These are phyloP conservation scores for Drosophila mimica DNA, from an alignment of 2,888 invertebrate species.

Conservation along the genomic window DNA sequence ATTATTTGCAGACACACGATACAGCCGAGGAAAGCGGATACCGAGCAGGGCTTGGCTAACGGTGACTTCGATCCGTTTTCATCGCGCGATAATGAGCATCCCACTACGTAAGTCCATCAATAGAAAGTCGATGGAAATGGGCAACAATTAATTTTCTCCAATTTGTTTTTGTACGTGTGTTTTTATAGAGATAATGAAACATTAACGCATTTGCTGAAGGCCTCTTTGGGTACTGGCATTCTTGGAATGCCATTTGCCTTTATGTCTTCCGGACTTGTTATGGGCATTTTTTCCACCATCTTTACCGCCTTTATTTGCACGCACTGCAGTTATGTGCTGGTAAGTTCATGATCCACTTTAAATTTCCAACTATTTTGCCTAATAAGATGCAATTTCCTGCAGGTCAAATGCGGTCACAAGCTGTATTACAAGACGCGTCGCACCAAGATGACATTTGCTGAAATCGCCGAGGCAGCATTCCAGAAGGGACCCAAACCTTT, in stretches of 20 bases:
- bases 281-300: constrained; percentile 93
- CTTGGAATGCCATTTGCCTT: constrained; percentile 97
- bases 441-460: constrained; percentile 93
- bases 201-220: constrained; percentile 96
- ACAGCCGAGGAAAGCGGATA: constrained; percentile 85
- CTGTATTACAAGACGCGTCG: constrained; percentile 90
- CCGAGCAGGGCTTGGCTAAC: constrained; percentile 86
- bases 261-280: constrained; percentile 92
- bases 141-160: neutral
- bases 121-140: neutral
- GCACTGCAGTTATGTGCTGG: constrained; percentile 96
- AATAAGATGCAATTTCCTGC: constrained; percentile 28
- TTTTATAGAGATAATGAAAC: constrained; percentile 93
- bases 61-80: constrained; percentile 91
- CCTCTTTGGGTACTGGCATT: constrained; percentile 98
- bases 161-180: neutral
- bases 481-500: constrained; percentile 90
- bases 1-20: constrained; percentile 81
- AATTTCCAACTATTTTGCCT: neutral
- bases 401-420: constrained; percentile 94
- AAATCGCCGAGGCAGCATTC: constrained; percentile 93
- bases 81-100: constrained; percentile 89
- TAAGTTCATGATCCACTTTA: constrained; percentile 85
- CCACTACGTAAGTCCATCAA: constrained; percentile 90
- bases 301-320: constrained; percentile 95